phyloP scores from a whole-genome alignment of 2,113 vertebrate genomes.

The Chionodraco myersi region DNA sequence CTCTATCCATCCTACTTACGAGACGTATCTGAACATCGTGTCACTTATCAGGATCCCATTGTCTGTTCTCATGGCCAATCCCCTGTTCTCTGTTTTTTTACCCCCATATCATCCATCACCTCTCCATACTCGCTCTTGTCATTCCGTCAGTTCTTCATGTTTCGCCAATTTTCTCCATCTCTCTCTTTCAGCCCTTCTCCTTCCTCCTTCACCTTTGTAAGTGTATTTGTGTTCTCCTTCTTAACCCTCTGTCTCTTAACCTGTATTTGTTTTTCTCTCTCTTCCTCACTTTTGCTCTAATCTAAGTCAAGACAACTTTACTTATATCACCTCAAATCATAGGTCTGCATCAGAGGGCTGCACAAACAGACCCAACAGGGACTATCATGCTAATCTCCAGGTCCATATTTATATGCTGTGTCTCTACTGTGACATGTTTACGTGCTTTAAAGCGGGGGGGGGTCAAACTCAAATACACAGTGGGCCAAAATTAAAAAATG shows the following conservation, averaged over 20 bases:
- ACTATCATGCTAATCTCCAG: too few relatives aligned
- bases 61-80: conserved; percentile 9
- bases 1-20: conserved; percentile 34
- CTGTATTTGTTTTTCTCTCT: not conserved
- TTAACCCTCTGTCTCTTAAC: not conserved
- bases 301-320: not conserved
- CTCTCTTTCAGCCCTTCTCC: not conserved
- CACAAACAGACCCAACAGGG: too few relatives aligned
- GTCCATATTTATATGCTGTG: too few relatives aligned
- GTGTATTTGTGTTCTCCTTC: not conserved
- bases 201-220: not conserved
- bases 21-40: conserved; percentile 20
- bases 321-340: too few relatives aligned
- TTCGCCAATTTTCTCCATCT: not conserved
- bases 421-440: too few relatives aligned
- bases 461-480: too few relatives aligned
- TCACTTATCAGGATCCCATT: conserved; percentile 8
- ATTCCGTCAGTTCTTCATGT: not conserved
- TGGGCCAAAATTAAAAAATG: too few relatives aligned
- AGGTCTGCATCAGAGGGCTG: too few relatives aligned
- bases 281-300: not conserved
- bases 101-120: conserved; percentile 13
- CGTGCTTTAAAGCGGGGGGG: too few relatives aligned
- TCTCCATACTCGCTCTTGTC: not conserved
- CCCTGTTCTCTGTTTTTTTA: not conserved